Evolutionary conservation across 2,888 invertebrate genomes (phyloP), one percentile per base, ranked within the genome.

Genomic region (Sipha maydis): DNA sequence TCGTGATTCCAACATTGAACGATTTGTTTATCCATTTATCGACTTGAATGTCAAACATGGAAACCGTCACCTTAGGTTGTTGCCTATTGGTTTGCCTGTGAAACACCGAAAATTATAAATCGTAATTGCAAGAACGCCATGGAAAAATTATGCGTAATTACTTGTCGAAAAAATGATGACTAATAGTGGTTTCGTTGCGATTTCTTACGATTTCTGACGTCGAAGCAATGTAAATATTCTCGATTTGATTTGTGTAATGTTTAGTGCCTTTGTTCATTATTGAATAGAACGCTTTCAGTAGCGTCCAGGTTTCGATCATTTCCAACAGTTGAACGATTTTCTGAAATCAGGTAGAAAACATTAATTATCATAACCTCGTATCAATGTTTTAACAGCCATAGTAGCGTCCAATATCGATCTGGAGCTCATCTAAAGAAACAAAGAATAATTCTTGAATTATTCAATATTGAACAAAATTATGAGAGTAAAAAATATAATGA

Each of bases 1-100:
- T 93, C 14, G 95, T 93, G 34, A 94, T 93, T 19, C 94, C 90
- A 8, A 91, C 89, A 79, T 90, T 91, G 83, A 91, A 91, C 17
- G 90, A 90, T 31, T 90, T 90, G 89, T 91, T 91, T 11, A 90
- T 90, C 85, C 88, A 88, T 67, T 67, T 88, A 48, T 88, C 88
- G 19, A 88, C 67, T 8, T 82, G 73, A 61, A 88, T n/a, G n/a
- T 88, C 76, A 1, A 73, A 88, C 38, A 82, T 75, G 19, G 88
- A 88, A 5, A 88, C 88, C 25, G 61, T 75, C 11, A 88, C 80
- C 75, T 48, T 82, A 7, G 88, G 88, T 48, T 67, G 75, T 76
- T 48, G 88, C 9, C 4, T n/a, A 38, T 25, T 34, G 38, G 25
- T 61, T n/a, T 75, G 80, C 31, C 86, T 88, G 31, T 0, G 28